Evolutionary conservation across 2,797 vertebrate genomes (phyloP).

Genomic region (Eulemur albifrons): DNA sequence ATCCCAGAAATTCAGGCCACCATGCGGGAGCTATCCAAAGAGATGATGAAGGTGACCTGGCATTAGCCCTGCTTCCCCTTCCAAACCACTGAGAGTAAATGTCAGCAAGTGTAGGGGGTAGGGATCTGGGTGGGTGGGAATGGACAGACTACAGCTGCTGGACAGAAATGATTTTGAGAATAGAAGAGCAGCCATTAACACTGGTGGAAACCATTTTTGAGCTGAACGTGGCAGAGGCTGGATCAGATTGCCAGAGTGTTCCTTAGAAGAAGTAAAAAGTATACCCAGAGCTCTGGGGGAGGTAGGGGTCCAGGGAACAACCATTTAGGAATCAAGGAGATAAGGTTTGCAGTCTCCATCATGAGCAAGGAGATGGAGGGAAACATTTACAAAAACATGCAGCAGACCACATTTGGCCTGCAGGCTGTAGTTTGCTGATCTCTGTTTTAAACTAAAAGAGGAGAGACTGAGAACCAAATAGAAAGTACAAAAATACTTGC

Average conservation of each 20-base stretch:
- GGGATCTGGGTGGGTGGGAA: background rate
- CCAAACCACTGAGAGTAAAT: background rate
- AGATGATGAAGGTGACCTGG: constrained; percentile 96
- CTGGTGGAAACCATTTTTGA: background rate
- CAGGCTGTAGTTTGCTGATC: background rate
- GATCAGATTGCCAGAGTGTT: background rate
- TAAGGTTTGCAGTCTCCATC: background rate
- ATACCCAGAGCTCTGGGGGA: background rate
- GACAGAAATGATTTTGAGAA: background rate
- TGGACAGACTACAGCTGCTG: background rate
- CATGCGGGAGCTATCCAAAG: constrained; percentile 97
- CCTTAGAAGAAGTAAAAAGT: background rate
- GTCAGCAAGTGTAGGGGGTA: background rate
- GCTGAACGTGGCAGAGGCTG: background rate
- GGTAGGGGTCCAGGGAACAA: background rate
- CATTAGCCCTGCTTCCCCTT: background rate
- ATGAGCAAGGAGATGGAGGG: background rate
- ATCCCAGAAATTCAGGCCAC: constrained; percentile 98
- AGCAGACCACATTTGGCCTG: background rate
- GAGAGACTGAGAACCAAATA: background rate
- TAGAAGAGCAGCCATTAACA: background rate
- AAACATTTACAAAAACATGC: background rate
- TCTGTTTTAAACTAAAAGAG: background rate
- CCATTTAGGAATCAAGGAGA: background rate
- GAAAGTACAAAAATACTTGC: background rate